Conservation (phyloP, 2,797 vertebrate genomes). For the Podarcis lilfordi region DNA sequence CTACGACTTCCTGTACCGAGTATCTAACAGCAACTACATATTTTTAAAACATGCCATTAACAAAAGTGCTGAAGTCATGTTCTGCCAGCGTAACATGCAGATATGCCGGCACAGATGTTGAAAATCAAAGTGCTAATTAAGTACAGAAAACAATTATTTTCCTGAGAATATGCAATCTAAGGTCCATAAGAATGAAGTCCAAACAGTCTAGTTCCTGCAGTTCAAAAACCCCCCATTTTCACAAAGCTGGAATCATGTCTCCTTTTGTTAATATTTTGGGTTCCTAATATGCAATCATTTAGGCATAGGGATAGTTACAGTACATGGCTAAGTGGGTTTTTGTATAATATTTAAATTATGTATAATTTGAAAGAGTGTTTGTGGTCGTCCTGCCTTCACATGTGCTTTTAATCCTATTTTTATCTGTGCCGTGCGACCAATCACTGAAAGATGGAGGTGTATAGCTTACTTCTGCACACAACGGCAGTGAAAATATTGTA, state of each 20-base stretch:
- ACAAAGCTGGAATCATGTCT: not conserved
- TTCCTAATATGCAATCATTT: not conserved
- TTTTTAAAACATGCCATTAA: conserved; percentile 7
- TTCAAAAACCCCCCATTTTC: not conserved
- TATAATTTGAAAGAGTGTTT: not conserved
- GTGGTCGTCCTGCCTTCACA: not conserved
- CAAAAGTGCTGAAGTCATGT: not conserved
- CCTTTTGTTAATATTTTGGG: too few relatives aligned
- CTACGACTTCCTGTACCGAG: not conserved
- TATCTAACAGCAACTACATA: not conserved
- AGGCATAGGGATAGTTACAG: not conserved
- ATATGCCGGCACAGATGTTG: not conserved
- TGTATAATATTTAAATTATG: not conserved
- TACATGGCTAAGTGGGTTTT: too few relatives aligned
- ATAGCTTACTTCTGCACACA: not conserved
- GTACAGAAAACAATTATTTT: conserved; percentile 3
- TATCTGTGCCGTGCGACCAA: not conserved
- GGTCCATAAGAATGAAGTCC: not conserved
- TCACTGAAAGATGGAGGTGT: not conserved
- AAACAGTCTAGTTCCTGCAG: not conserved
- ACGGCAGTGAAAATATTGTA: not conserved
- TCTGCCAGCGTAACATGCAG: conserved; percentile 2
- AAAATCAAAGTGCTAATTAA: conserved; percentile 18
- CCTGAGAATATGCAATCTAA: not conserved
- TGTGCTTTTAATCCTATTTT: not conserved